Percentiles rank a stretch among this genome's conserved stretches.
Evolutionary conservation across 2,113 vertebrate species (phyloP).

Genomic region (Protobothrops mucrosquamatus): DNA sequence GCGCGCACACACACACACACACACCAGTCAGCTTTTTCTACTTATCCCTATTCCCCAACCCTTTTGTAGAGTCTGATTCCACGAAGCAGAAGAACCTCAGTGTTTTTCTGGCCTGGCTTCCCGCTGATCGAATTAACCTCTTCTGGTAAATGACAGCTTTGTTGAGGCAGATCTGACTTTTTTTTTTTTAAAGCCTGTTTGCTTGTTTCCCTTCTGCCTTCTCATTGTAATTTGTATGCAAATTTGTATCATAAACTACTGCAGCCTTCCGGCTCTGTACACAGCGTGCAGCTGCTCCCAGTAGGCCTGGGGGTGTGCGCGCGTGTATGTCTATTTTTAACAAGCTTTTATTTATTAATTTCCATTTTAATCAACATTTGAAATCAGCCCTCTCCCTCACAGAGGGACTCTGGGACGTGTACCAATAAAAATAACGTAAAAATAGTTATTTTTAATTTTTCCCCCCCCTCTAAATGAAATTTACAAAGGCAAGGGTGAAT

Average conservation of each 20-base stretch:
- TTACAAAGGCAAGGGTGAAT: too few relatives aligned
- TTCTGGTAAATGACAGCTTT: not conserved
- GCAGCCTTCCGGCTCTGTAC: too few relatives aligned
- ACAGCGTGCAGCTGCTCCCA: not conserved
- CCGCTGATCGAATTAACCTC: not conserved
- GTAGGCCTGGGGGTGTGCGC: not conserved
- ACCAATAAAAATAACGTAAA: not conserved
- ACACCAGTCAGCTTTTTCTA: not conserved
- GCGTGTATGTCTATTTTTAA: not conserved
- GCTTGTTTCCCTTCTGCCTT: not conserved
- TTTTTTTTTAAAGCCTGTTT: not conserved
- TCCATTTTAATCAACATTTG: not conserved
- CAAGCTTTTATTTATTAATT: not conserved
- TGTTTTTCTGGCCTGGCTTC: not conserved
- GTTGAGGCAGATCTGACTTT: not conserved
- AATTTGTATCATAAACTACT: not conserved
- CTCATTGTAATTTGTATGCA: not conserved
- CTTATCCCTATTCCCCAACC: not conserved
- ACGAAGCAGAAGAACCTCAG: not conserved
- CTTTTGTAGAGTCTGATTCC: not conserved
- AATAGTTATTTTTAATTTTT: not conserved
- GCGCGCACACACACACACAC: not conserved
- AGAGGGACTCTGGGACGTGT: not conserved
- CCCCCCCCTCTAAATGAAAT: too few relatives aligned
- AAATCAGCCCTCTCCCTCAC: not conserved